A percentile compares a stretch with the other conserved stretches of the same genome.
These are phyloP conservation scores for Epicauta chinensis DNA, from an alignment of 1,140 invertebrate species.

Conservation along the genomic window DNA sequence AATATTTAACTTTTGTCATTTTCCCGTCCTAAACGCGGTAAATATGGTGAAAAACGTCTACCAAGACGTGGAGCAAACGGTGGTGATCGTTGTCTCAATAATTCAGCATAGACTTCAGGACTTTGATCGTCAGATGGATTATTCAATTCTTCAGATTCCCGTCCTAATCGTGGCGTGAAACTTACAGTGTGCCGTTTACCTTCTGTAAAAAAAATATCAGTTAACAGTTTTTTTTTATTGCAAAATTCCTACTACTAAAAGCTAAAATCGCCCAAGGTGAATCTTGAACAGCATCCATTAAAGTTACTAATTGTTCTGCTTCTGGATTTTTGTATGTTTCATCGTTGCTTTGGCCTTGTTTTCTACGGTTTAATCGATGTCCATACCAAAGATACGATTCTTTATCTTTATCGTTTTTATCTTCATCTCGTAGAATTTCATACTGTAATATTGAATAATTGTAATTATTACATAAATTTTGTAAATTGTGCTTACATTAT, in stretches of 20 bases:
- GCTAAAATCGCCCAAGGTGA: slow-evolving; percentile 20
- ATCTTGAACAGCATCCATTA: slow-evolving; percentile 20
- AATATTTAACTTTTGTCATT: slow-evolving; percentile 5
- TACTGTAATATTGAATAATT: not conserved
- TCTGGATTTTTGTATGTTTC: slow-evolving; percentile 6
- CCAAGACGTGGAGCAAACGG: slow-evolving; percentile 27
- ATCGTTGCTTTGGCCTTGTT: slow-evolving; percentile 9
- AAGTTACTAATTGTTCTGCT: slow-evolving; percentile 8
- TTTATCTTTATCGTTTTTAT: not conserved
- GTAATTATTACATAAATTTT: not conserved
- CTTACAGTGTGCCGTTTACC: slow-evolving; percentile 19
- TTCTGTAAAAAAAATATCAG: slow-evolving; percentile 7
- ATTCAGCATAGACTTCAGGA: slow-evolving; percentile 14
- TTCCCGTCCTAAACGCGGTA: slow-evolving; percentile 21
- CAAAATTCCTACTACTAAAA: slow-evolving; percentile 10
- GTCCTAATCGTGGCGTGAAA: slow-evolving; percentile 23
- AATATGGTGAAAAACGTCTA: slow-evolving; percentile 19
- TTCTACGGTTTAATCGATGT: slow-evolving; percentile 14
- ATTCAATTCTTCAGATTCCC: slow-evolving; percentile 14
- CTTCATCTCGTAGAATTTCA: not conserved
- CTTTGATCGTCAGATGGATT: slow-evolving; percentile 5
- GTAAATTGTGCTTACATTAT: slow-evolving; percentile 9
- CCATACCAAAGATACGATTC: slow-evolving; percentile 15
- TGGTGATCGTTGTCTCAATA: slow-evolving; percentile 21
- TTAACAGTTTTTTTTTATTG: not conserved